These are phyloP conservation scores for Danio rerio DNA, from an alignment of 2,113 vertebrate species.

Conservation along the genomic window DNA sequence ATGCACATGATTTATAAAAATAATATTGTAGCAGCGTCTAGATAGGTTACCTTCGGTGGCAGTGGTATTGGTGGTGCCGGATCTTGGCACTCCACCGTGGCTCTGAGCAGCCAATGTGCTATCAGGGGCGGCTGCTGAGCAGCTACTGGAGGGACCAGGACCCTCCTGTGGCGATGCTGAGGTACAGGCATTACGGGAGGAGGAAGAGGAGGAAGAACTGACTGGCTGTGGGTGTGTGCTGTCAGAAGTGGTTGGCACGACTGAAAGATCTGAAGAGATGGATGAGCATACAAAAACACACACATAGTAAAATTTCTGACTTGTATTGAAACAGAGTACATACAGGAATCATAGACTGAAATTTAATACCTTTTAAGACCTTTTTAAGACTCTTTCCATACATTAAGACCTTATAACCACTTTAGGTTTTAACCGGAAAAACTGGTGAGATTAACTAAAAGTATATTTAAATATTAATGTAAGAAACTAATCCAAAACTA, in stretches of 20 bases:
- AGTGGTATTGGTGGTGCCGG: conserved; percentile 76
- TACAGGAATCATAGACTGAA: too few species aligned
- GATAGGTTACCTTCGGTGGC: conserved; percentile 81
- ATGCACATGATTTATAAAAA: background rate
- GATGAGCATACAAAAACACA: background rate
- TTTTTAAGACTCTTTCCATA: too few species aligned
- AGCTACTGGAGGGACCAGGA: conserved; percentile 81
- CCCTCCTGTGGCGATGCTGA: conserved; percentile 88
- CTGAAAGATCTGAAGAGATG: conserved; percentile 83
- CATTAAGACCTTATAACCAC: too few species aligned
- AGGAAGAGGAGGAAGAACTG: conserved; percentile 78
- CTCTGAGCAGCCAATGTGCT: conserved; percentile 71
- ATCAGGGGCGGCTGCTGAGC: conserved; percentile 82
- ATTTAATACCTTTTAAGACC: too few species aligned
- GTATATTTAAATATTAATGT: too few species aligned
- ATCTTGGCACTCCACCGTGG: conserved; percentile 72
- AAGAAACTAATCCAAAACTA: too few species aligned
- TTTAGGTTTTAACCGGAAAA: too few species aligned
- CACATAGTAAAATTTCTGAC: background rate
- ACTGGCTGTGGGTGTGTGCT: conserved; percentile 83
- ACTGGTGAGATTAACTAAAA: too few species aligned
- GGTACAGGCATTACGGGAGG: conserved; percentile 85
- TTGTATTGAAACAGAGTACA: too few species aligned
- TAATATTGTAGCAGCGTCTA: background rate
- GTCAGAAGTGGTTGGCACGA: conserved; percentile 90